phyloP scores from a whole-genome alignment of 2,888 invertebrate species.

The Protophormia terraenovae region DNA sequence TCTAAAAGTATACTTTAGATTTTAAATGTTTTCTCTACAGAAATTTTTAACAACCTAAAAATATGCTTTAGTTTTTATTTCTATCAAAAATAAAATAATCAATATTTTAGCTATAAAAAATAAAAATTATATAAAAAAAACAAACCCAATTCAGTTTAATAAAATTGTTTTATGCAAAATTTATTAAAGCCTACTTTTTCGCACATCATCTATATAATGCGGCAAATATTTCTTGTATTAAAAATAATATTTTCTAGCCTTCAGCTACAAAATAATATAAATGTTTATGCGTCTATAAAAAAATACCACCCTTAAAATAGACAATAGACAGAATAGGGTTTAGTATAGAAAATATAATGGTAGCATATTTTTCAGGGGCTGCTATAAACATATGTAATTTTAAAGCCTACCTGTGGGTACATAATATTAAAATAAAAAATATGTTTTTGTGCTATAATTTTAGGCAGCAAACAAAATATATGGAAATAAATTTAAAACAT shows the following conservation, averaged over 20 bases:
- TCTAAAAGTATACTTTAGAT: too few relatives aligned
- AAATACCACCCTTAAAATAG: neutral
- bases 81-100: neutral
- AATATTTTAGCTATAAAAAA: neutral
- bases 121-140: too few relatives aligned
- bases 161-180: neutral
- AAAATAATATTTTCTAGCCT: neutral
- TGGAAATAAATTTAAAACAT: neutral
- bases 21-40: too few relatives aligned
- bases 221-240: neutral
- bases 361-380: neutral
- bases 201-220: neutral
- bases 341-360: neutral
- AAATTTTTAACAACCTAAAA: too few relatives aligned
- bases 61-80: neutral
- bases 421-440: neutral
- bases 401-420: neutral
- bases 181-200: neutral
- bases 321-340: too few relatives aligned
- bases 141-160: too few relatives aligned
- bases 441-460: neutral
- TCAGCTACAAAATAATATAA: neutral
- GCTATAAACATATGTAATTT: neutral
- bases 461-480: neutral
- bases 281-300: neutral